These are phyloP conservation scores for Aphelenchoides besseyi DNA, from an alignment of 1,140 invertebrate genomes.

Conservation along the genomic window DNA sequence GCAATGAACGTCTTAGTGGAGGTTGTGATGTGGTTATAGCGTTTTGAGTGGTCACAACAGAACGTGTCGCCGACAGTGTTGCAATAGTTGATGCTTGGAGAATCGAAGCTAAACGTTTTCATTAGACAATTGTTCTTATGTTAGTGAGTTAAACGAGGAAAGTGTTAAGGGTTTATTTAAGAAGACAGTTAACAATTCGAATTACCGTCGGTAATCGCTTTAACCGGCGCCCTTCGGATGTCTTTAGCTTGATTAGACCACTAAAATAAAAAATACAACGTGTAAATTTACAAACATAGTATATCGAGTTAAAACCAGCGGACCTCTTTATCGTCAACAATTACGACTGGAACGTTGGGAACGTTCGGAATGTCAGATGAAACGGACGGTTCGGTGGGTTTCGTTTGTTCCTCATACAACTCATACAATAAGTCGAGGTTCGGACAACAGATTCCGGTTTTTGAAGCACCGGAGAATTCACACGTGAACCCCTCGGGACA, in stretches of 20 bases:
- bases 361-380: neutral
- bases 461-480: neutral
- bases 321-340: constrained; percentile 11
- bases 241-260: neutral
- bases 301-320: constrained; percentile 13
- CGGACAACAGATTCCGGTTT: constrained; percentile 40
- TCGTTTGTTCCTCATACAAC: constrained; percentile 16
- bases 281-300: no score
- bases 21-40: neutral
- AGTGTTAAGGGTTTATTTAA: neutral
- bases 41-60: neutral
- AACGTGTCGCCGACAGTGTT: neutral
- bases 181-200: neutral
- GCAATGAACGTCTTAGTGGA: neutral
- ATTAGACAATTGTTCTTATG: neutral
- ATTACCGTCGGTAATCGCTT: neutral
- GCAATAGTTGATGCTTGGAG: neutral
- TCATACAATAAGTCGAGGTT: constrained; percentile 31
- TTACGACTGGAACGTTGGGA: constrained; percentile 7
- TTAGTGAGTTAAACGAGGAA: neutral
- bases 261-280: neutral
- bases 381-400: neutral
- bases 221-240: constrained; percentile 6
- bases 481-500: constrained; percentile 40
- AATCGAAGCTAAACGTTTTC: neutral